phyloP scores from a whole-genome alignment of 2,888 invertebrate genomes.

The Mesochorus sp. region DNA sequence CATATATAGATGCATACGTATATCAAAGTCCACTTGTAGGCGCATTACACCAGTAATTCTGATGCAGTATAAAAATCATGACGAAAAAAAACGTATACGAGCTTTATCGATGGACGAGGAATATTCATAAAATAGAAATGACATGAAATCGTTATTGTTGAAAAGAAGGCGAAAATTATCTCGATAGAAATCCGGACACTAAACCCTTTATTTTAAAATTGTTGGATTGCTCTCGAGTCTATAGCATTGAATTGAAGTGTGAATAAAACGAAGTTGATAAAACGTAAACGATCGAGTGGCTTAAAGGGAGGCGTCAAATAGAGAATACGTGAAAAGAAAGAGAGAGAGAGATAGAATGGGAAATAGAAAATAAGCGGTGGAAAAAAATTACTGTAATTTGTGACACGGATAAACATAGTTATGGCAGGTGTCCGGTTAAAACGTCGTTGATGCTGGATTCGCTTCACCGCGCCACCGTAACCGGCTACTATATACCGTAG shows the following conservation, averaged over 20 bases:
- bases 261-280: no score
- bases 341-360: slow-evolving; percentile 1
- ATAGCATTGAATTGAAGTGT: no score
- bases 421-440: slow-evolving; percentile 46
- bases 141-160: background rate
- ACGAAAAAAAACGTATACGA: no score
- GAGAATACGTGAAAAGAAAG: background rate
- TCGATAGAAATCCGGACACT: background rate
- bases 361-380: slow-evolving; percentile 8
- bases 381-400: slow-evolving; percentile 49
- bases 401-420: slow-evolving; percentile 46
- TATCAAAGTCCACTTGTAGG: background rate
- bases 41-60: background rate
- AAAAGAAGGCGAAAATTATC: background rate
- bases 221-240: no score
- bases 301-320: background rate
- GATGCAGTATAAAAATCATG: no score
- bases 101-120: no score
- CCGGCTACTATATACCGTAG: slow-evolving; percentile 16
- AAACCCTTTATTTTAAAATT: no score
- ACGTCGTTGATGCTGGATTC: slow-evolving; percentile 40
- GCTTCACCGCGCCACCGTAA: slow-evolving; percentile 11
- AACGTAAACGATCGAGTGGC: background rate
- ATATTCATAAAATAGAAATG: slow-evolving; percentile 13
- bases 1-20: background rate